phyloP scores from a whole-genome alignment of 2,113 vertebrate genomes.

The Chaenocephalus aceratus region DNA sequence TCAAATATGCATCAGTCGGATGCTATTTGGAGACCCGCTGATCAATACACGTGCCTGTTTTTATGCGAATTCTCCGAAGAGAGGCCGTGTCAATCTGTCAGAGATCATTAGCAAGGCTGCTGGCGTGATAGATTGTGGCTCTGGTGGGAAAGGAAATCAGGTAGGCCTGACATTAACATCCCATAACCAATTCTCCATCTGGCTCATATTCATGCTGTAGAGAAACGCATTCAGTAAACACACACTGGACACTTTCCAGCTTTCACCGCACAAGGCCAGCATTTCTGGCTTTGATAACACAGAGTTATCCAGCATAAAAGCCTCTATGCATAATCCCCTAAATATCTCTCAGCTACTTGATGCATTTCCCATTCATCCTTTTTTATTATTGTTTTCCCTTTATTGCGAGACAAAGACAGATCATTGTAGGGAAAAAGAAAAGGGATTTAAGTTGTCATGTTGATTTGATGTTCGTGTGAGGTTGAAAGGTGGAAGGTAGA shows the following conservation, averaged over 20 bases:
- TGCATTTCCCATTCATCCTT: background rate
- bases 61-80: slow-evolving; percentile 74
- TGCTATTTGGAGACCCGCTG: slow-evolving; percentile 73
- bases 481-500: background rate
- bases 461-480: background rate
- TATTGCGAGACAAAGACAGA: background rate
- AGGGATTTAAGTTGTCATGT: background rate
- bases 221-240: slow-evolving; percentile 48
- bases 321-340: slow-evolving; percentile 2
- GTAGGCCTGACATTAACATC: slow-evolving; percentile 68
- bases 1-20: slow-evolving; percentile 80
- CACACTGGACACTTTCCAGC: slow-evolving; percentile 12
- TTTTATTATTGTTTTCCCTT: background rate
- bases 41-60: slow-evolving; percentile 78
- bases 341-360: slow-evolving; percentile 7
- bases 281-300: slow-evolving; percentile 16
- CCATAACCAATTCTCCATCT: slow-evolving; percentile 58
- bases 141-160: slow-evolving; percentile 62
- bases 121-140: slow-evolving; percentile 66
- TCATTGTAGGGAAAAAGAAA: background rate
- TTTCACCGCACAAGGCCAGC: slow-evolving; percentile 4
- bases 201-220: slow-evolving; percentile 28
- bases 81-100: slow-evolving; percentile 80
- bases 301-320: slow-evolving; percentile 1
- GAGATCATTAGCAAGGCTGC: slow-evolving; percentile 74